Evolutionary conservation across 2,797 vertebrate species (phyloP).

Genomic region (Peromyscus eremicus): DNA sequence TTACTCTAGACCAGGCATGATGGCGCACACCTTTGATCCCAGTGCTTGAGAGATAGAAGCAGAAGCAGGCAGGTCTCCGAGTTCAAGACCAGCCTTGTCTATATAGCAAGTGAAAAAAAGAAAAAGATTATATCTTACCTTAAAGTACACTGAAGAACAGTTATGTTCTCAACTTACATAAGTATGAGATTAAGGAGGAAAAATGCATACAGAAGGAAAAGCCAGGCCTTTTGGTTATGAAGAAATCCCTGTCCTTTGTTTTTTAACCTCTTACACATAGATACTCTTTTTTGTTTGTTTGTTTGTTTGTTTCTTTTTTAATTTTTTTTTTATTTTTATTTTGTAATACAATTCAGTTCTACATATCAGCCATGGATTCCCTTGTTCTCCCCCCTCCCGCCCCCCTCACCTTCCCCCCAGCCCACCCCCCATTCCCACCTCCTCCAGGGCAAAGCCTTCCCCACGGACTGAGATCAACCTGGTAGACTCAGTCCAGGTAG

Average conservation of each 20-base stretch:
- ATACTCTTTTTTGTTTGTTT: too few relatives aligned
- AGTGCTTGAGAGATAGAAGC: not conserved
- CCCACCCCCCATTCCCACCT: too few relatives aligned
- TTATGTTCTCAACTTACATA: not conserved
- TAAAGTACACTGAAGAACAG: not conserved
- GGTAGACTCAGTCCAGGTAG: too few relatives aligned
- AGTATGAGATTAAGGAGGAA: constrained; percentile 56
- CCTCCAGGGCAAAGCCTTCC: too few relatives aligned
- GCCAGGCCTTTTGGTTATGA: constrained; percentile 17
- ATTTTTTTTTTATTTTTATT: too few relatives aligned
- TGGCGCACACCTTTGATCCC: not conserved
- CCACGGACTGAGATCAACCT: too few relatives aligned
- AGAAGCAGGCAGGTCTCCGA: not conserved
- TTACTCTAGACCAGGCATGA: not conserved
- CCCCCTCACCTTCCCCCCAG: too few relatives aligned
- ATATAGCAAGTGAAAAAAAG: not conserved
- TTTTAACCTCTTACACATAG: not conserved
- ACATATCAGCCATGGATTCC: too few relatives aligned
- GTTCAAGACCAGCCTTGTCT: not conserved
- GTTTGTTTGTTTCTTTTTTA: too few relatives aligned
- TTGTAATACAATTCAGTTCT: too few relatives aligned
- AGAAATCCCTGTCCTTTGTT: not conserved
- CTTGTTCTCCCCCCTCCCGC: too few relatives aligned
- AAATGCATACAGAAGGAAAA: constrained; percentile 55
- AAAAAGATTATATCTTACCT: not conserved